Conservation (phyloP, 2,113 vertebrate species). For the Ammospiza nelsoni region DNA sequence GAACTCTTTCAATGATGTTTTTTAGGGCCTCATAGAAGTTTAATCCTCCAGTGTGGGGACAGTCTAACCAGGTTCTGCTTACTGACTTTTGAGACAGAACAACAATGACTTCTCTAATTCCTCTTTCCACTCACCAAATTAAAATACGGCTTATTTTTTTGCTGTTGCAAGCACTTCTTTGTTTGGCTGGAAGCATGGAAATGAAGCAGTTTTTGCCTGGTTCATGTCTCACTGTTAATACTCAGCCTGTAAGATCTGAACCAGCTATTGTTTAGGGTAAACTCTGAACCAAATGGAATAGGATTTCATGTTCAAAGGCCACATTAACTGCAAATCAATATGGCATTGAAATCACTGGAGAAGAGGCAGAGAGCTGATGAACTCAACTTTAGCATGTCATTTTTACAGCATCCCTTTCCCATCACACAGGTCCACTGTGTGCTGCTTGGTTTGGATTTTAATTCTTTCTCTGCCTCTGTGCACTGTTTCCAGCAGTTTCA, state of each 20-base stretch:
- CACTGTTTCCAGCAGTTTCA: neutral
- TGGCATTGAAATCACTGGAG: neutral
- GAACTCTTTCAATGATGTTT: constrained; percentile 6
- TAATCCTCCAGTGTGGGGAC: constrained; percentile 37
- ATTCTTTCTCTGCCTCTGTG: neutral
- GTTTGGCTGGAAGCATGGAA: constrained; percentile 25
- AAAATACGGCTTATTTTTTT: constrained; percentile 39
- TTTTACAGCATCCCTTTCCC: neutral
- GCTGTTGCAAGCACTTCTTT: constrained; percentile 48
- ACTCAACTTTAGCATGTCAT: neutral
- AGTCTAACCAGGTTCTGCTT: constrained; percentile 46
- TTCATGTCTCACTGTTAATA: neutral
- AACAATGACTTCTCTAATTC: constrained; percentile 50
- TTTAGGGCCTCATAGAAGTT: constrained; percentile 14
- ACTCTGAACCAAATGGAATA: neutral
- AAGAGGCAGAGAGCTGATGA: neutral
- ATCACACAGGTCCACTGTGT: neutral
- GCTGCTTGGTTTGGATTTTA: neutral
- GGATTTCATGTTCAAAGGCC: constrained; percentile 37
- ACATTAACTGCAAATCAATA: neutral
- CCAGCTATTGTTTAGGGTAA: constrained; percentile 8
- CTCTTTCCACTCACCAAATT: constrained; percentile 41
- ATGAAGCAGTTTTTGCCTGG: neutral
- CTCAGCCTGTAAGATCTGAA: constrained; percentile 17
- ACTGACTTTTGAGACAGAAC: constrained; percentile 14